Evolutionary conservation across 2,888 invertebrate species (phyloP).

Genomic region (Sympetrum striolatum): DNA sequence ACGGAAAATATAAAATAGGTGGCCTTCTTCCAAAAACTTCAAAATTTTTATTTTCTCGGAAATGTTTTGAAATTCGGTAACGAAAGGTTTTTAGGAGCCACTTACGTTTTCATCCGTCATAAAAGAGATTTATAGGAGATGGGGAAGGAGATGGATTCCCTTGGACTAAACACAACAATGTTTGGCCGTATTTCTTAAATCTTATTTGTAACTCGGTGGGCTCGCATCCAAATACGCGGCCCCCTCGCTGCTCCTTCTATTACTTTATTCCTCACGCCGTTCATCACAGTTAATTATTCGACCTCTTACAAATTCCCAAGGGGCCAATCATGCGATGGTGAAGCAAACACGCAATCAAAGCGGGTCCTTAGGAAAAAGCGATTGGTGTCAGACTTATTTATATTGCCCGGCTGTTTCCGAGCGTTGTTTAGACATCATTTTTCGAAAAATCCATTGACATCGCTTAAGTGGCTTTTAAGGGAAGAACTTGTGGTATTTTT

Average conservation of each 20-base stretch:
- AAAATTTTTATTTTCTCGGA: too few species aligned
- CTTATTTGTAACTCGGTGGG: neutral
- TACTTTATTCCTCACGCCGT: neutral
- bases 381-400: neutral
- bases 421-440: neutral
- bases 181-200: neutral
- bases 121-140: neutral
- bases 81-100: neutral
- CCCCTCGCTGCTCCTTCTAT: neutral
- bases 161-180: neutral
- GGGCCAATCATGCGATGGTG: neutral
- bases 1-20: too few species aligned
- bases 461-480: too few species aligned
- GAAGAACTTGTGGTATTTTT: too few species aligned
- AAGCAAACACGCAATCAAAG: neutral
- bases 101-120: neutral
- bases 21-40: too few species aligned
- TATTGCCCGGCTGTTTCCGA: neutral
- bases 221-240: neutral
- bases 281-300: neutral
- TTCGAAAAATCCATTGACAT: too few species aligned
- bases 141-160: neutral
- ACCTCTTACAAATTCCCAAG: neutral
- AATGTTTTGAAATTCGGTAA: too few species aligned
- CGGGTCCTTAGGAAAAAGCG: neutral